These are phyloP conservation scores for Pachycephus smyrnensis DNA, from an alignment of 2,888 invertebrate genomes.

Conservation along the genomic window DNA sequence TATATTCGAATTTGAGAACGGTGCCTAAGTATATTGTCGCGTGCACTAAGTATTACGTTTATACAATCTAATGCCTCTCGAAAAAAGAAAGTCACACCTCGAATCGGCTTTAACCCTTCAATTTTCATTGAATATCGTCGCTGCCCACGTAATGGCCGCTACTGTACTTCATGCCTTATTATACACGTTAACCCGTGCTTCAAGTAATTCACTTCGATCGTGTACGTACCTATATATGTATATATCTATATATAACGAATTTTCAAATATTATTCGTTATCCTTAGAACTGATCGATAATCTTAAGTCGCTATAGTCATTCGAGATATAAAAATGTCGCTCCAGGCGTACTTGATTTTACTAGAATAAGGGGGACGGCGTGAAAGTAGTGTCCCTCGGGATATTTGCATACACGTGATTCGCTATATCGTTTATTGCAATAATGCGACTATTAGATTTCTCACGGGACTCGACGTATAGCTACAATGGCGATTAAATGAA, in stretches of 20 bases:
- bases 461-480: neutral
- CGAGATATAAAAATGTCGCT: slow-evolving; percentile 28
- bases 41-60: slow-evolving; percentile 40
- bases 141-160: neutral
- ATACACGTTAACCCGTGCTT: slow-evolving; percentile 8
- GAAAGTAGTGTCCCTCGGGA: slow-evolving; percentile 21
- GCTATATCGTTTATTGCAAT: neutral
- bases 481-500: neutral
- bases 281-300: slow-evolving; percentile 13
- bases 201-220: slow-evolving; percentile 18
- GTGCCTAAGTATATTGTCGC: slow-evolving; percentile 38
- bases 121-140: slow-evolving; percentile 3
- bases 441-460: neutral
- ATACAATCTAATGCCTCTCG: slow-evolving; percentile 14
- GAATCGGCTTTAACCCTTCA: slow-evolving; percentile 1
- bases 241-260: slow-evolving; percentile 19
- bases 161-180: neutral
- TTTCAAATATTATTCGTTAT: slow-evolving; percentile 7
- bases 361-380: slow-evolving; percentile 31
- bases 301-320: slow-evolving; percentile 13
- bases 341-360: slow-evolving; percentile 31
- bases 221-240: slow-evolving; percentile 12
- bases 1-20: neutral
- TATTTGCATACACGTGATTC: neutral
- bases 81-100: neutral